Base-by-base conservation (phyloP, 2,113 vertebrate species). In the Prolemur simus region DNA sequence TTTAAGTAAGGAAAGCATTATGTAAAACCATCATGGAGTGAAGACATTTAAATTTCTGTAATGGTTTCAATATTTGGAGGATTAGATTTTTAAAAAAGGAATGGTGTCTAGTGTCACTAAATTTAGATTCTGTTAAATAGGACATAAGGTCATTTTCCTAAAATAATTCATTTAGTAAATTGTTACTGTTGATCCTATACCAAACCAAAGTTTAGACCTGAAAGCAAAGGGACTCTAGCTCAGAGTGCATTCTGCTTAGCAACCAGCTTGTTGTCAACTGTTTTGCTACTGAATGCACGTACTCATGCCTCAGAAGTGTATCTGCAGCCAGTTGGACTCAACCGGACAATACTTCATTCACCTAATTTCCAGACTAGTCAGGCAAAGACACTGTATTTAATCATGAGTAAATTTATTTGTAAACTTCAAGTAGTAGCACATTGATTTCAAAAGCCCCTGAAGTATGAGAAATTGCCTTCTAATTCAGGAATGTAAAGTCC, bases 261-360 rank as follows among this genome's bases (percentile, higher is more conserved):
- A 98, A 88, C 96, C 87, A 80, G 58, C 42, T 96, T 97, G 89
- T 98, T 98, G 77, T 97, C 89, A 96, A 27, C 84, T 98, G 34
- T 97, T 98, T 98, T 97, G 95, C 96, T 95, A 5, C 94, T 97
- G 95, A 86, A 60, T 97, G 32, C 66, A 91, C 0, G 0, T 94
- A 96, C 64, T 69, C 95, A 95, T 92, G 34, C 86, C 88, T 94
- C 78, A 74, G 71, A 96, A 94, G 42, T 96, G 6, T 82, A 23
- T 94, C 92, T 98, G 96, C 97, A 97, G 97, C 98, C 98, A 98
- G 97, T 98, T 98, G 98, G 96, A 98, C 96, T 97, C 96, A 96
- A 92, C 94, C 84, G 87, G 98, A 98, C 98, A 98, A 80, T 98
- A 96, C 98, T 98, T 98, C 97, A 98, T 87, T 95, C 96, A 91